These are phyloP conservation scores for Erannis defoliaria DNA, from an alignment of 2,888 invertebrate species.

Conservation along the genomic window DNA sequence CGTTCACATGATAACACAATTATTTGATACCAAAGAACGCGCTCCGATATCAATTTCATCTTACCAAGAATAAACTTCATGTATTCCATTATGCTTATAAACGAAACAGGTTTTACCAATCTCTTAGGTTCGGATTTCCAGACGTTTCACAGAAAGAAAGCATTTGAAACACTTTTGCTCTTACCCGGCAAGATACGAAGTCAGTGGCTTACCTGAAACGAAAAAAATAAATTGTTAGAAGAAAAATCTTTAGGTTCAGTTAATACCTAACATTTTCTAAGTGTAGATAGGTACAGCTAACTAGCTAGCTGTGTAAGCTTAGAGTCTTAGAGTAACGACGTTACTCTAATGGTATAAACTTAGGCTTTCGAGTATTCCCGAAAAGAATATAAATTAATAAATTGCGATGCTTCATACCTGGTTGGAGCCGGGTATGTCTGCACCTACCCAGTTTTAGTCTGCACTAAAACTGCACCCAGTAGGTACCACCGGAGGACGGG, in stretches of 20 bases:
- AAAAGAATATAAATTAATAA: too few relatives aligned
- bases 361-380: too few relatives aligned
- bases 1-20: slow-evolving; percentile 27
- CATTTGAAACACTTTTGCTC: slow-evolving; percentile 14
- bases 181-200: slow-evolving; percentile 18
- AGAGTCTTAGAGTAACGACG: too few relatives aligned
- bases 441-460: too few relatives aligned
- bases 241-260: not conserved
- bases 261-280: not conserved
- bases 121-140: slow-evolving; percentile 24
- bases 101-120: slow-evolving; percentile 19
- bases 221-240: slow-evolving; percentile 25
- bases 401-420: too few relatives aligned
- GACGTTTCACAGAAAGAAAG: slow-evolving; percentile 14
- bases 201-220: slow-evolving; percentile 39
- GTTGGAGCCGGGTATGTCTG: too few relatives aligned
- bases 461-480: too few relatives aligned
- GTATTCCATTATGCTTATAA: slow-evolving; percentile 26
- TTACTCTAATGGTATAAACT: too few relatives aligned
- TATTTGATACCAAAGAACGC: slow-evolving; percentile 24
- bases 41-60: slow-evolving; percentile 26
- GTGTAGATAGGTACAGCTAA: too few relatives aligned
- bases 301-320: too few relatives aligned
- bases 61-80: slow-evolving; percentile 19
- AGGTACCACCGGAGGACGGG: too few relatives aligned